A percentile compares a stretch with the other conserved stretches of the same genome.
These are phyloP conservation scores for Phragmatobia fuliginosa DNA, from an alignment of 2,888 invertebrate genomes.

Conservation along the genomic window DNA sequence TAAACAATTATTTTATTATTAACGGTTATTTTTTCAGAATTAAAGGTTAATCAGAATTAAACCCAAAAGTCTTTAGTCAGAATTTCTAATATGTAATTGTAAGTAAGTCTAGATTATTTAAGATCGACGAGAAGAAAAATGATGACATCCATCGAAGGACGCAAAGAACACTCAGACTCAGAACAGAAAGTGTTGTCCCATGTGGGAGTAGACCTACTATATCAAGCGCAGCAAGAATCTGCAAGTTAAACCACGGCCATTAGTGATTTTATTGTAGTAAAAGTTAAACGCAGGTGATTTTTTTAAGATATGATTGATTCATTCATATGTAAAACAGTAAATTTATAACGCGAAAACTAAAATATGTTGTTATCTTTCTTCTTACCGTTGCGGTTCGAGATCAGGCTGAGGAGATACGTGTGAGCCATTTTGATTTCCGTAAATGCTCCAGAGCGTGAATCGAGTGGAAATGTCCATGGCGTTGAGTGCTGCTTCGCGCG, in stretches of 20 bases:
- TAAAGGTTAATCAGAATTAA: no score
- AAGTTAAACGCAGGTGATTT: no score
- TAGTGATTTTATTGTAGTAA: no score
- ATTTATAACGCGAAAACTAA: not conserved
- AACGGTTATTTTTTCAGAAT: no score
- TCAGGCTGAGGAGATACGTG: slow-evolving; percentile 73
- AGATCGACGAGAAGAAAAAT: no score
- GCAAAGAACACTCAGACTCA: no score
- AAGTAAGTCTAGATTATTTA: not conserved
- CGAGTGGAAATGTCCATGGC: slow-evolving; percentile 92
- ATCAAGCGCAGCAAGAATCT: no score
- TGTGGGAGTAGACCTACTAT: no score
- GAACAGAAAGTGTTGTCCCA: no score
- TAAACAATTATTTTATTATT: no score
- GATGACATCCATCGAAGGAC: not conserved
- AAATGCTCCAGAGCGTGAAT: slow-evolving; percentile 93
- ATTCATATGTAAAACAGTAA: no score
- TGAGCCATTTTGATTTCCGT: slow-evolving; percentile 88
- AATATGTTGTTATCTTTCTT: slow-evolving; percentile 8
- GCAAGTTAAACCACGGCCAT: no score
- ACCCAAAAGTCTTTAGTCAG: not conserved
- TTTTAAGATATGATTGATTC: not conserved
- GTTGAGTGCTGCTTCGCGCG: slow-evolving; percentile 86
- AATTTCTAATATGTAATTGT: not conserved
- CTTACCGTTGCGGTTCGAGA: slow-evolving; percentile 81